Evolutionary conservation across 2,113 vertebrate species (phyloP), one percentile per base, ranked within the genome.

Genomic region (Corythornis madagascariensis): DNA sequence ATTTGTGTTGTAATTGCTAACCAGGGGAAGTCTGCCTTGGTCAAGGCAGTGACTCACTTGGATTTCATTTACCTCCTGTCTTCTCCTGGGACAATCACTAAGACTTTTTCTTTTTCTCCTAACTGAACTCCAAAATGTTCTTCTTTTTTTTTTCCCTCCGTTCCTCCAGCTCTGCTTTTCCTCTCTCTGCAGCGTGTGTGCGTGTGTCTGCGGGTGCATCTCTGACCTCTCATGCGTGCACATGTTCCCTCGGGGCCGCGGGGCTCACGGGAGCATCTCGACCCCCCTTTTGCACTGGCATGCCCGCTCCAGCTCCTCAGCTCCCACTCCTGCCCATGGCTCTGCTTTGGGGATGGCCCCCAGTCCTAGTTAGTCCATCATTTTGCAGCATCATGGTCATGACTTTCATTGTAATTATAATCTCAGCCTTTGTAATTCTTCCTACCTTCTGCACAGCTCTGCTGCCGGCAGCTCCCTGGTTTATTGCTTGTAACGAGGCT

Each of bases 401-500:
- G 90, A 57, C 80, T 96, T 84, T 80, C 81, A n/a, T 53, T 61
- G 69, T 50, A 89, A 95, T 95, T 72, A 85, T 9, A 18, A 88
- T 71, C 83, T 61, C 93, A 53, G 93, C 83, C 86, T 57, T 82
- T 81, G 91, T 79, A 57, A 92, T 89, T 78, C 70, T 35, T 40
- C 91, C n/a, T 76, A 28, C 89, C 73, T 88, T 35, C 82, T 17
- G 84, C 93, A 8, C 75, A 7, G 88, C 59, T 28, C 59, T 33
- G 76, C 93, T 92, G 86, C 88, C 2, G 76, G 86, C 25, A 89
- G 81, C 94, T 40, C 71, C 92, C 86, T 24, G 85, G 12, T 94
- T 73, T 64, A 53, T 26, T 25, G 45, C 38, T 53, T 67, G 85
- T 88, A 93, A 71, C 92, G 24, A 15, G 70, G 47, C 92, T 95